Percentiles rank a stretch among this genome's conserved stretches.
Conservation (phyloP, 2,888 invertebrate species). For the Rhogogaster chlorosoma region DNA sequence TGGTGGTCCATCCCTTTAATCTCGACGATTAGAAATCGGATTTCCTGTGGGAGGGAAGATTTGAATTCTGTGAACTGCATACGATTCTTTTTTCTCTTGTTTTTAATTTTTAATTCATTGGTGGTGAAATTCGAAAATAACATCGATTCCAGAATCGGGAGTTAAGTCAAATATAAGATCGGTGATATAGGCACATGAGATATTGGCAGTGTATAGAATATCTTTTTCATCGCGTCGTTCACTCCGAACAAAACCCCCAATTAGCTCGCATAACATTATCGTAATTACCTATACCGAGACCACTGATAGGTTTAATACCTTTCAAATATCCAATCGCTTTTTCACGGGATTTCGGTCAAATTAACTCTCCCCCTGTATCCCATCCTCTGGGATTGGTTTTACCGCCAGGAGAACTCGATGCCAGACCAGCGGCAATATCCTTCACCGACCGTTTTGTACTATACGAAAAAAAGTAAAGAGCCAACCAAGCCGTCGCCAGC, state of each 20-base stretch:
- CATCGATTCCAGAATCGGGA: background rate
- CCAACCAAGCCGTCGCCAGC: background rate
- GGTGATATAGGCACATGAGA: background rate
- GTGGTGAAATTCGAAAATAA: too few species aligned
- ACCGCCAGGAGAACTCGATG: conserved; percentile 30
- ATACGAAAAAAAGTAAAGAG: conserved; percentile 13
- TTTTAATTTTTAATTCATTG: background rate
- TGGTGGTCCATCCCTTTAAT: conserved; percentile 72
- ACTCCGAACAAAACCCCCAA: conserved; percentile 68
- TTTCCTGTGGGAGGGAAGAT: conserved; percentile 95
- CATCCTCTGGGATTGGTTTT: conserved; percentile 47
- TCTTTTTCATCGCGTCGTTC: conserved; percentile 70
- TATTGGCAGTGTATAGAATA: conserved; percentile 60
- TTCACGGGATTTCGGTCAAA: conserved; percentile 51
- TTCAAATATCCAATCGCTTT: conserved; percentile 64
- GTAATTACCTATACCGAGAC: conserved; percentile 68
- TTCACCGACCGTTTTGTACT: conserved; percentile 5
- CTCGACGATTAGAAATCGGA: conserved; percentile 94
- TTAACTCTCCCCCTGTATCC: conserved; percentile 45
- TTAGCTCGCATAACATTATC: conserved; percentile 74
- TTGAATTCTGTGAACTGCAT: conserved; percentile 93
- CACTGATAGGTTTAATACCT: conserved; percentile 67
- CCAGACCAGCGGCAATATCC: conserved; percentile 35
- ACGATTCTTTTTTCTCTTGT: conserved; percentile 43
- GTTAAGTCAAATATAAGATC: background rate